Conservation (phyloP, 53 echinoderm and acorn worm genomes). For the Henricia sp. region DNA sequence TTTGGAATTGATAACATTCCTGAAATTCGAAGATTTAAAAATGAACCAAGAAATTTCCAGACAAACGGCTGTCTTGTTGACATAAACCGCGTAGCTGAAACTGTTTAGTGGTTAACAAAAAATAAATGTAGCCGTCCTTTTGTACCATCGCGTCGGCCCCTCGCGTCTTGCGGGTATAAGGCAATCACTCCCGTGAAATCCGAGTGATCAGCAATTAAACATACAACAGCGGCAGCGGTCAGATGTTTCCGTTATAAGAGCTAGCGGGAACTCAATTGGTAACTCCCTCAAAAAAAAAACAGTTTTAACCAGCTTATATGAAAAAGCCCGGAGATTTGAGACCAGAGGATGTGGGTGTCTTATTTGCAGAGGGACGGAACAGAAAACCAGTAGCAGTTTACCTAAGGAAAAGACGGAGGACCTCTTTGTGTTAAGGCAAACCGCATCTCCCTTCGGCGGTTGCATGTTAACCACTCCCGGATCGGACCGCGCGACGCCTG, state of each 20-base stretch:
- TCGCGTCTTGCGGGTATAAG: background rate
- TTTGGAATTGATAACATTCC: too few relatives aligned
- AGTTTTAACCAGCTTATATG: conserved; percentile 7
- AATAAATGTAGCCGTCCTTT: too few relatives aligned
- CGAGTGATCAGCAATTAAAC: conserved; percentile 42
- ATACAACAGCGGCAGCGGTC: conserved; percentile 36
- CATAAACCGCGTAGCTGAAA: too few relatives aligned
- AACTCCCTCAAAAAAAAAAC: conserved; percentile 35
- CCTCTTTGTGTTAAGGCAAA: conserved; percentile 15
- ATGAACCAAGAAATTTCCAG: too few relatives aligned
- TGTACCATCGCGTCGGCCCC: too few relatives aligned
- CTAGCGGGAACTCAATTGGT: conserved; percentile 11
- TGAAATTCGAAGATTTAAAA: too few relatives aligned
- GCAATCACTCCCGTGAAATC: conserved; percentile 10
- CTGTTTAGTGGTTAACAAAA: too few relatives aligned
- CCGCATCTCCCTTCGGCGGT: conserved; percentile 28
- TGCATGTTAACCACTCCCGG: conserved; percentile 18
- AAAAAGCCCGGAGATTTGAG: conserved; percentile 26
- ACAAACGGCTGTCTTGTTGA: too few relatives aligned
- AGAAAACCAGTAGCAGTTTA: conserved; percentile 35
- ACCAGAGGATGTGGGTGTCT: conserved; percentile 23
- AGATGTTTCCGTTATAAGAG: conserved; percentile 44
- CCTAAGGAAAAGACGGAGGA: background rate
- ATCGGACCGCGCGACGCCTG: background rate
- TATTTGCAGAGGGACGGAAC: conserved; percentile 16